A percentile compares a stretch with the other conserved stretches of the same genome.
Evolutionary conservation across 2,888 invertebrate species (phyloP).

Genomic region (Pycnomerus fuliginosus): DNA sequence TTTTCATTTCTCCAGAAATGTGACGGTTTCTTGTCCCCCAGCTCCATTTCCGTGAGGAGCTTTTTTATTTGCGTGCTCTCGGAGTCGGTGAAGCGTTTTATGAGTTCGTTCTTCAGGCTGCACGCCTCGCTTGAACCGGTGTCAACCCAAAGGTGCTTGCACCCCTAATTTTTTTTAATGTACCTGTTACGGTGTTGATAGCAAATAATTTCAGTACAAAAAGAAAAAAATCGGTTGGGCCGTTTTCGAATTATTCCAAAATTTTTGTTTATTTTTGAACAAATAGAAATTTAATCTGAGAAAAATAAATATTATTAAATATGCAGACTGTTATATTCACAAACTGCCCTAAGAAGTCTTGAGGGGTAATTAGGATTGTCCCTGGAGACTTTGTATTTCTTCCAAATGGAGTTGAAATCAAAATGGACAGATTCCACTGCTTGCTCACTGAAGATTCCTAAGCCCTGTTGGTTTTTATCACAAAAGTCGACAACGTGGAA

Average conservation of each 20-base stretch:
- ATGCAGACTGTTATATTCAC: background rate
- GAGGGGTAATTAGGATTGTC: background rate
- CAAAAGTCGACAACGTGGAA: slow-evolving; percentile 4
- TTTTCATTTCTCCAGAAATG: too few relatives aligned
- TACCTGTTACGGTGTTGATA: background rate
- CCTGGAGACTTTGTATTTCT: slow-evolving; percentile 1
- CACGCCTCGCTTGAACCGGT: background rate
- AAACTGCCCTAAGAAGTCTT: background rate
- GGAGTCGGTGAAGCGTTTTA: too few relatives aligned
- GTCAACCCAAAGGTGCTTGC: background rate
- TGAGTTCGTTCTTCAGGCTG: too few relatives aligned
- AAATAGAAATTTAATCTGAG: background rate
- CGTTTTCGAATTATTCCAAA: background rate
- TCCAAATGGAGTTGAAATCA: slow-evolving; percentile 2
- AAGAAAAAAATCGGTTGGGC: slow-evolving; percentile 1
- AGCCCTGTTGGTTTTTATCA: background rate
- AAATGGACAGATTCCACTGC: background rate
- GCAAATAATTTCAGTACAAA: background rate
- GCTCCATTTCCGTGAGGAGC: too few relatives aligned
- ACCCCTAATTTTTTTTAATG: background rate
- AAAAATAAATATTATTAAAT: background rate
- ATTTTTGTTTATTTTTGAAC: background rate
- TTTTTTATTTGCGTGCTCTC: too few relatives aligned
- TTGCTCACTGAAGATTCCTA: slow-evolving; percentile 1
- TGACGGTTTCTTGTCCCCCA: too few relatives aligned